Evolutionary conservation across 2,113 vertebrate genomes (phyloP), one percentile per base, ranked within the genome.

Genomic region (Ceyx cyanopectus): DNA sequence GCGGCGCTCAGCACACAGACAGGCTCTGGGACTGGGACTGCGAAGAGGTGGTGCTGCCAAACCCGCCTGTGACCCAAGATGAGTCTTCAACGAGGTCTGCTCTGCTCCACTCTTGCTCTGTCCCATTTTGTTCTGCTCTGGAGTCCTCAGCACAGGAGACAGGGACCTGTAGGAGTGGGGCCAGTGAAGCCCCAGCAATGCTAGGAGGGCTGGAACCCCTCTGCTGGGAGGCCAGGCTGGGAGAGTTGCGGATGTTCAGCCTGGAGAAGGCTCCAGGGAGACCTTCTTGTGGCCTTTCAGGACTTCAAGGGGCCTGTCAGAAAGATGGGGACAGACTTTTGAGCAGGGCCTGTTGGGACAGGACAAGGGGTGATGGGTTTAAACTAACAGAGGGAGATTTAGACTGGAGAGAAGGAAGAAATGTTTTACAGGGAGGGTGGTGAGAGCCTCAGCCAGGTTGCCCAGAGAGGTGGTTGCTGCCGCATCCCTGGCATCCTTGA

Each of bases 1-100:
- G 63, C n/a, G 80, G 70, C 3, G 1, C 67, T 26, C 5, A 1
- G 69, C 57, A 32, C 14, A 7, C 14, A 1, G 14, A 7, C 0
- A 1, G 27, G 21, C 10, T 46, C 19, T 0, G 5, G 81, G 46
- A 30, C 9, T 14, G 57, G 70, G 50, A 34, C 5, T 19, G 22
- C 37, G 29, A 26, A 23, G 13, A 21, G 18, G 8, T 45, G n/a
- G 41, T 50, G 30, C 16, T 75, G 62, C 51, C 60, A 69, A 66
- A 62, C 10, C 19, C 16, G 26, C n/a, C 20, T 15, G 37, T 40
- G 5, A 12, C 4, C 9, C 19, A 5, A 14, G 20, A 51, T 20
- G n/a, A 26, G 41, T 12, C 45, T 81, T 21, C 7, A 10, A 16
- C 21, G 54, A 6, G 10, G 54, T 54, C 53, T 54, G 15, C 53